Evolutionary conservation across 1,140 invertebrate species (phyloP).

Genomic region (Akabosia matsudoensis): DNA sequence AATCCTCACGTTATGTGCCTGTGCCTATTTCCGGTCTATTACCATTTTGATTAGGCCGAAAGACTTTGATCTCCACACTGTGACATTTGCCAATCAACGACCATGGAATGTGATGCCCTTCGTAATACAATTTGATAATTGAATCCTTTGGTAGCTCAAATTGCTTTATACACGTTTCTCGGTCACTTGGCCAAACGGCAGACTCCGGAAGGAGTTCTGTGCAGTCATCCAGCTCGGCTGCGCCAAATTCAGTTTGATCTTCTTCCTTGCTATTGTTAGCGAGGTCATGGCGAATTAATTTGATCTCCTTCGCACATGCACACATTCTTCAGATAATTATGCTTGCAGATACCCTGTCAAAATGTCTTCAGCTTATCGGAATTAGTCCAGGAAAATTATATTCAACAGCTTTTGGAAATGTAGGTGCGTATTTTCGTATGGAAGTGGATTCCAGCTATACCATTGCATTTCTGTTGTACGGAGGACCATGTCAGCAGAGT

Average conservation of each 20-base stretch:
- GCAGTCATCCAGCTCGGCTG: background rate
- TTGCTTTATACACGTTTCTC: background rate
- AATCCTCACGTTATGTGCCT: background rate
- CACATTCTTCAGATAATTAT: too few relatives aligned
- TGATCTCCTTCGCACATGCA: too few relatives aligned
- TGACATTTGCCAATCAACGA: conserved; percentile 26
- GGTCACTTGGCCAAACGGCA: background rate
- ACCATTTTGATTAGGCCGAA: conserved; percentile 45
- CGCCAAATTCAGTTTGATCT: too few relatives aligned
- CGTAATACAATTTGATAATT: conserved; percentile 36
- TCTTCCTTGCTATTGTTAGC: too few relatives aligned
- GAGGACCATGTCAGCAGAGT: too few relatives aligned
- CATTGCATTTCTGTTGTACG: background rate
- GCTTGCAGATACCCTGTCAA: too few relatives aligned
- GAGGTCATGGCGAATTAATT: too few relatives aligned
- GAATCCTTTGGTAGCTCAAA: conserved; percentile 35
- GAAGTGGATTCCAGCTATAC: too few relatives aligned
- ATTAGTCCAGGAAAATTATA: too few relatives aligned
- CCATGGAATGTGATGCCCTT: conserved; percentile 43
- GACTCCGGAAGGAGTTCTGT: background rate
- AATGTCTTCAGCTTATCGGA: too few relatives aligned
- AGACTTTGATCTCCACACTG: conserved; percentile 40
- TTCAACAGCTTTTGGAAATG: too few relatives aligned
- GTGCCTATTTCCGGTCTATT: background rate
- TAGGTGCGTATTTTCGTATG: too few relatives aligned